phyloP scores from a whole-genome alignment of 2,797 vertebrate species.

The Acanthornis magna region DNA sequence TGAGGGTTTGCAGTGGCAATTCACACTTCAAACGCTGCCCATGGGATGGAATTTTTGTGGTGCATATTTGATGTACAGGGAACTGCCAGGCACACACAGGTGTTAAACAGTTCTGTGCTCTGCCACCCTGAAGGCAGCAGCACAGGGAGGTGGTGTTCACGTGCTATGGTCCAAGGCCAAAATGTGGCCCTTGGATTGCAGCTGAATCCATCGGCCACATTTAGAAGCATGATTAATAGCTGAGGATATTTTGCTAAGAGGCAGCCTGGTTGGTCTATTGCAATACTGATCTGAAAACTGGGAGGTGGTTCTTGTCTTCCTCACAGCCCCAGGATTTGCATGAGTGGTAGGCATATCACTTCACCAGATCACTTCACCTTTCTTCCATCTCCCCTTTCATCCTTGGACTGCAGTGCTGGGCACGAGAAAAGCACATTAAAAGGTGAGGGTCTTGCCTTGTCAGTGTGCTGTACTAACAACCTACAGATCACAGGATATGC shows the following conservation, averaged over 20 bases:
- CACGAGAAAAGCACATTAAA: not conserved
- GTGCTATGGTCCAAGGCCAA: fast-evolving
- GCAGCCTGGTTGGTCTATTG: not conserved
- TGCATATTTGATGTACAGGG: not conserved
- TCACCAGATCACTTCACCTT: not conserved
- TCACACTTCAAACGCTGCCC: not conserved
- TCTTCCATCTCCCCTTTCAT: not conserved
- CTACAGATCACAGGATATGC: not conserved
- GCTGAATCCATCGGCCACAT: not conserved
- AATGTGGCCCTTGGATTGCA: not conserved
- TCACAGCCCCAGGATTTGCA: not conserved
- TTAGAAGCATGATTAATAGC: not conserved
- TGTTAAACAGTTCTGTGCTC: not conserved
- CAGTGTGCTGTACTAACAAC: not conserved
- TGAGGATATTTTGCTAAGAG: not conserved
- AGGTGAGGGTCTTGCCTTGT: not conserved
- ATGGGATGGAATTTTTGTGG: not conserved
- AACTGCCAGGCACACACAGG: not conserved
- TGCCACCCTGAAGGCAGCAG: not conserved
- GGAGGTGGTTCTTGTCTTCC: not conserved
- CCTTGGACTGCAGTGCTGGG: not conserved
- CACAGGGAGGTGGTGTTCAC: fast-evolving
- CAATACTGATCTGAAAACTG: too few species aligned
- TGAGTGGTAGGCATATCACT: not conserved
- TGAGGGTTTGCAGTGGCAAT: not conserved